These are phyloP conservation scores for Florisuga fusca DNA, from an alignment of 2,797 vertebrate species.

Conservation along the genomic window DNA sequence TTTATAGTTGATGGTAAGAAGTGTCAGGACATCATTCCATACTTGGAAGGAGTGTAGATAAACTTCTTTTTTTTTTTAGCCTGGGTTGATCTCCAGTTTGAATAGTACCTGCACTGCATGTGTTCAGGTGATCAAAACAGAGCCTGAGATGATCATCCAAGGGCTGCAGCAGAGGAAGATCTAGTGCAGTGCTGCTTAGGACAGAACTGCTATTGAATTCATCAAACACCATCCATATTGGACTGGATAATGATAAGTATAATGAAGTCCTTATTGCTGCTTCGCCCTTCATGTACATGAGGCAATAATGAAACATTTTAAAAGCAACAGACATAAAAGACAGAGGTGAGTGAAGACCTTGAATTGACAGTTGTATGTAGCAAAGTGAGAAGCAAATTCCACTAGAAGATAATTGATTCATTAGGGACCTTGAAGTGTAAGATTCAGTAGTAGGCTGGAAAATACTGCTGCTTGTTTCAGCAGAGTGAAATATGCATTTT, in stretches of 20 bases:
- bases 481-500: neutral
- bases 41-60: fast-evolving
- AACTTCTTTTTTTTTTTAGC: neutral
- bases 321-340: neutral
- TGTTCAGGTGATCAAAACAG: neutral
- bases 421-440: neutral
- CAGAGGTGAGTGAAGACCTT: neutral
- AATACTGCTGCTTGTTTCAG: neutral
- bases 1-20: neutral
- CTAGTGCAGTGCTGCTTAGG: neutral
- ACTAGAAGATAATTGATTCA: slow-evolving; percentile 40
- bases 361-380: neutral
- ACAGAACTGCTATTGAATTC: neutral
- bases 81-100: neutral
- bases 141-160: neutral
- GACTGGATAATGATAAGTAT: neutral
- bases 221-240: neutral
- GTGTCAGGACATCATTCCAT: neutral
- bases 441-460: neutral
- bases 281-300: neutral
- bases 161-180: neutral
- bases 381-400: neutral
- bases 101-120: neutral
- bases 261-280: slow-evolving; percentile 5
- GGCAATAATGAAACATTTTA: neutral